Base-by-base conservation (phyloP, 2,888 invertebrate genomes). In the Callimorpha dominula region DNA sequence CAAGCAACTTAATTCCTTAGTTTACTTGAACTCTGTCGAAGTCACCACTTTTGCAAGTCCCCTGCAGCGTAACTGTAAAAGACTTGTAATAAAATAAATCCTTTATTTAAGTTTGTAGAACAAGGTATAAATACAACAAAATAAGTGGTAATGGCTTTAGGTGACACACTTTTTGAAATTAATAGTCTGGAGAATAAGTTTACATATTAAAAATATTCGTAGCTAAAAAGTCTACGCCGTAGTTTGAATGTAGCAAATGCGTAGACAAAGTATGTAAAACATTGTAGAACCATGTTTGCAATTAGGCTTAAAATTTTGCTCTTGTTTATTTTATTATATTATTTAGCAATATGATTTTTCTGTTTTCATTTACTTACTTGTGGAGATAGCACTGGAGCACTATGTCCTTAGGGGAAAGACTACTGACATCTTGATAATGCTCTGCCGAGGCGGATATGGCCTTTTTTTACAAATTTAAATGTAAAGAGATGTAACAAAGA, bases 191-290 rank as follows among this genome's bases (percentile, higher is more conserved):
- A 40, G 7, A 60, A 42, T 65, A 40, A 66, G 31, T 67, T 64
- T 54, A 15, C 46, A 40, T 11, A 17, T 8, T 14, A 20, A 20
- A 40, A 40, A 60, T 12, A 17, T 46, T 65, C 65, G 71, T 63
- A 43, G 68, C 52, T 54, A 12, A 50, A 63, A 15, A 43, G 42
- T 43, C 71, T 67, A 71, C 71, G 57, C 11, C 71, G 65, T 71
- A 50, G 40, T 14, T 65, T 40, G 14, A 31, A 1, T 65, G 70
- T 71, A 71, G 71, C 70, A 15, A 42, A 31, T 54, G 54, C 17
- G 54, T 65, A 65, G 52, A 54, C 67, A 57, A 54, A 11, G 42
- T n/a, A n/a, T n/a, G n/a, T 20, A 31, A 46, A 46, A 49, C 11
- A 54, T 40, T 31, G 7, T 49, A 17, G 15, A 4, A 52, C 46